Base-by-base conservation (phyloP, 2,888 invertebrate species). In the Euproctis similis region DNA sequence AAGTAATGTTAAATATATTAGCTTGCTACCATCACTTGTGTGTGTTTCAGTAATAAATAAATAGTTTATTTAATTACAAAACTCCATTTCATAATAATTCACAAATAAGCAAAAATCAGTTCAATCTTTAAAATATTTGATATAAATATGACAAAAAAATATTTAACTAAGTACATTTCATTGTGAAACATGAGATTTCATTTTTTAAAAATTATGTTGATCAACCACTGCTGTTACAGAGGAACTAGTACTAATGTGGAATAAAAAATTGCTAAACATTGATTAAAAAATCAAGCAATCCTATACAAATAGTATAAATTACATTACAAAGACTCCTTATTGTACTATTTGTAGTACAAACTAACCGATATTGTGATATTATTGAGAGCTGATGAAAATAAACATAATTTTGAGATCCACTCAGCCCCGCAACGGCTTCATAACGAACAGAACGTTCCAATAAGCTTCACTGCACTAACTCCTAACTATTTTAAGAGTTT, bases 221-320 rank as follows among this genome's bases (percentile, higher is more conserved):
- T n/a, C n/a, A n/a, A n/a, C n/a, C n/a, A n/a, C n/a, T n/a, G n/a
- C n/a, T n/a, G n/a, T n/a, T n/a, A n/a, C n/a, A n/a, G n/a, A n/a
- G n/a, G n/a, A n/a, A n/a, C n/a, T n/a, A n/a, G n/a, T n/a, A 59
- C 53, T 67, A 68, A 32, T 55, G 55, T 53, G 59, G 60, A 65
- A 68, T 72, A 75, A 73, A 69, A 71, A 67, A 57, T 56, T 63
- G 63, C n/a, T 68, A 70, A 68, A 61, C 47, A 62, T 57, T 49
- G 50, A 68, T 71, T 64, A 73, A 72, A 66, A 70, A 68, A 64
- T 68, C 61, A 69, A 73, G 69, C 70, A 65, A n/a, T n/a, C n/a
- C n/a, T 72, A 70, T 69, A 71, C 64, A 44, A 53, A 52, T 46
- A 49, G 56, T 64, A 65, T 54, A 62, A 59, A 63, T 4, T 67